These are phyloP conservation scores for Okapia johnstoni DNA, from an alignment of 2,113 vertebrate genomes.

Conservation along the genomic window DNA sequence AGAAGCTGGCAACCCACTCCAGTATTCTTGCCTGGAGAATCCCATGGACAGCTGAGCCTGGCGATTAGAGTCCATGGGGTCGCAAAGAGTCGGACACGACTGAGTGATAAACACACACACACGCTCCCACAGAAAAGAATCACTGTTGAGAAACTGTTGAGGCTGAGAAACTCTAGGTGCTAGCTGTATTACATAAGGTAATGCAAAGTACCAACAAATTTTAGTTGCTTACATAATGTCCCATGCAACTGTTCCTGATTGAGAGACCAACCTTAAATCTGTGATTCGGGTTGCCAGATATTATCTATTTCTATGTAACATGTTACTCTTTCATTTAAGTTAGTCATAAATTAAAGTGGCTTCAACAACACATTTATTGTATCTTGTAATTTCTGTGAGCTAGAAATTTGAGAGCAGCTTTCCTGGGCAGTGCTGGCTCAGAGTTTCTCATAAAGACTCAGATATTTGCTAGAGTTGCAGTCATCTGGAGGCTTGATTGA, in stretches of 20 bases:
- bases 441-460: background rate
- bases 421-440: background rate
- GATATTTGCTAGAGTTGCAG: background rate
- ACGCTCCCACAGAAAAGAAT: background rate
- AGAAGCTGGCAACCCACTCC: background rate
- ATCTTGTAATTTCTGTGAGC: background rate
- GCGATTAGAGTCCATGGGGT: background rate
- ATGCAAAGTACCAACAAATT: background rate
- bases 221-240: background rate
- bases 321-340: background rate
- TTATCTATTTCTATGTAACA: background rate
- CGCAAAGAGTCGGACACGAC: rapidly evolving
- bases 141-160: background rate
- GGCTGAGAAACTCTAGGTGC: background rate
- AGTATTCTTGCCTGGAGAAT: background rate
- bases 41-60: background rate
- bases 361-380: background rate
- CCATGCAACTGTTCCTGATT: background rate
- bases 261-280: background rate
- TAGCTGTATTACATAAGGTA: background rate
- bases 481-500: background rate
- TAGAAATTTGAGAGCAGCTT: background rate
- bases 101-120: background rate
- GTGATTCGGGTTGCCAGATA: background rate
- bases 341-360: background rate